phyloP scores from a whole-genome alignment of 2,113 vertebrate species.

The Ceyx cyanopectus region DNA sequence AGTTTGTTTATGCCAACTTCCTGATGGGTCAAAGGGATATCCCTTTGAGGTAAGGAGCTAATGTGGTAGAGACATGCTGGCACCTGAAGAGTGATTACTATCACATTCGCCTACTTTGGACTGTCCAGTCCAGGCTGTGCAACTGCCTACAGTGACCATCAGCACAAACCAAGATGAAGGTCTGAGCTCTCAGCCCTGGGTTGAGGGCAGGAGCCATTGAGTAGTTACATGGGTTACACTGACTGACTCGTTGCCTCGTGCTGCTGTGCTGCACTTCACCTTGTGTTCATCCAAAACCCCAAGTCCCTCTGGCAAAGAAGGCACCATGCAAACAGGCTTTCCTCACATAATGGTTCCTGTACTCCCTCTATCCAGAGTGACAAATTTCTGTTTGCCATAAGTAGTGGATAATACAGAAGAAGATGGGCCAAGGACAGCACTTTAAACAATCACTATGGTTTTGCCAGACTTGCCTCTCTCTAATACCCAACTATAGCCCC shows the following conservation, averaged over 20 bases:
- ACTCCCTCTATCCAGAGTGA: not conserved
- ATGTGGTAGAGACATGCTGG: not conserved
- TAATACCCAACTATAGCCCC: not conserved
- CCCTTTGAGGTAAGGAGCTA: not conserved
- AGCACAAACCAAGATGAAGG: not conserved
- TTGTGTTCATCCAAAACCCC: not conserved
- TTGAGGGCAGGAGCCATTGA: not conserved
- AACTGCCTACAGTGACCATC: not conserved
- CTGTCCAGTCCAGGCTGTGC: not conserved
- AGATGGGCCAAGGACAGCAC: not conserved
- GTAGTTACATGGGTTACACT: fast-evolving
- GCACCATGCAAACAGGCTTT: not conserved
- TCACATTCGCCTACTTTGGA: not conserved
- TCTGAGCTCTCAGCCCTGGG: not conserved
- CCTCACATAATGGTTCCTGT: not conserved
- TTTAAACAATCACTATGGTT: not conserved
- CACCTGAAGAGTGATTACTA: not conserved
- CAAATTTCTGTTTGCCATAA: not conserved
- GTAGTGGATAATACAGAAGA: not conserved
- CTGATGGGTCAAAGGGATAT: not conserved
- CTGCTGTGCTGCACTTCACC: not conserved
- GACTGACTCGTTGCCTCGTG: not conserved
- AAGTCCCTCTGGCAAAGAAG: not conserved
- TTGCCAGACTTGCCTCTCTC: not conserved
- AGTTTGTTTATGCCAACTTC: not conserved